Base-by-base conservation (phyloP, 2,797 vertebrate species). In the Echeneis naucrates region DNA sequence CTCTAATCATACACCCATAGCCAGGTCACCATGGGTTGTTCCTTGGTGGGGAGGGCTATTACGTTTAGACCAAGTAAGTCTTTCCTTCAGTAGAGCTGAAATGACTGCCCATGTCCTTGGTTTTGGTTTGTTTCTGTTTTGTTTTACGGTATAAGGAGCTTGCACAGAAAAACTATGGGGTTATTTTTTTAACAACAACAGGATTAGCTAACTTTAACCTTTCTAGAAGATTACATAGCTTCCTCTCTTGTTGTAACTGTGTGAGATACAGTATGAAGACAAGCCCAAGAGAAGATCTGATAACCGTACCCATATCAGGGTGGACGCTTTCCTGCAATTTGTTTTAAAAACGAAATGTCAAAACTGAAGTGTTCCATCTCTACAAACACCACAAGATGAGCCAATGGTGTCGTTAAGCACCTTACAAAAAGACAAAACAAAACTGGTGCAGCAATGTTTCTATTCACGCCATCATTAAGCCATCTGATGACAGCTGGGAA, bases 241-340 rank as follows among this genome's bases (percentile, higher is more conserved):
- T 58, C 50, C 27, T 72, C 64, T 17, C 17, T 48, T 16, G 24
- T 51, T 26, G 23, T 23, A 52, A 32, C 8, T 16, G 16, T 50
- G 60, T 42, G 44, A 64, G 73, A 77, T 65, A 1, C 4, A 58
- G 56, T n/a, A 47, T 45, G 32, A 51, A 72, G 75, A 70, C 77
- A 37, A 2, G 17, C 30, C 54, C 11, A 3, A 50, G 26, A 30
- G n/a, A 38, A n/a, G 33, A 81, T 75, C 13, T 58, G 52, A 81
- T 71, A 73, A 73, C 27, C 38, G 14, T 38, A 11, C 24, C 9
- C 23, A 47, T 35, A 19, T 11, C 26, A 3, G 1, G 1, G 19
- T 2, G 42, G 33, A 78, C 16, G 11, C 16, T 30, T 70, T 58
- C 44, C 12, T 58, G 50, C 23, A 44, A 16, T 44, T 9, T 60